Percentiles rank a stretch among this genome's conserved stretches.
These are phyloP conservation scores for Nibea albiflora DNA, from an alignment of 2,113 vertebrate species.

Conservation along the genomic window DNA sequence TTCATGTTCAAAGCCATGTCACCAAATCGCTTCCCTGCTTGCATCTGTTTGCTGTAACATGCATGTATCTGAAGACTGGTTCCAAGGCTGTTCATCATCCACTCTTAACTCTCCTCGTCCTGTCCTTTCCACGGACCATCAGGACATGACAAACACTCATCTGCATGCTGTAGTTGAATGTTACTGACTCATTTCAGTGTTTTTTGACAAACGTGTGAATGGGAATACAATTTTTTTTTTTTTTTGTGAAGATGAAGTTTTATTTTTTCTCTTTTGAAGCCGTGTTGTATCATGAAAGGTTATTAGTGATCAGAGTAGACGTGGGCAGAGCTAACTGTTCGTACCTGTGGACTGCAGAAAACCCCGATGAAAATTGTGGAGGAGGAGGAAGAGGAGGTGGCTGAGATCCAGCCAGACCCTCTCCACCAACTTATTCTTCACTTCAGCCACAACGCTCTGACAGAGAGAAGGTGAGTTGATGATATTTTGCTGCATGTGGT, in stretches of 20 bases:
- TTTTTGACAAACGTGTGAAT: slow-evolving; percentile 47
- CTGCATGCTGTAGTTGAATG: slow-evolving; percentile 67
- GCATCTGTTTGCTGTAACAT: slow-evolving; percentile 66
- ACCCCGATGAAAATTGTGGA: slow-evolving; percentile 89
- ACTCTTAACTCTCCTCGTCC: slow-evolving; percentile 47
- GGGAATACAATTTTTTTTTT: neutral
- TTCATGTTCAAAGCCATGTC: slow-evolving; percentile 60
- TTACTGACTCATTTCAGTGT: slow-evolving; percentile 45
- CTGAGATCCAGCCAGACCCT: slow-evolving; percentile 91
- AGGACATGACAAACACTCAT: slow-evolving; percentile 39
- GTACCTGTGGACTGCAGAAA: slow-evolving; percentile 85
- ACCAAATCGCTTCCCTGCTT: slow-evolving; percentile 64
- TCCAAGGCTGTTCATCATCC: slow-evolving; percentile 47
- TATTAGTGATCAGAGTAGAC: neutral
- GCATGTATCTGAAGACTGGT: slow-evolving; percentile 67
- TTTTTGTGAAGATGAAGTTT: slow-evolving; percentile 3
- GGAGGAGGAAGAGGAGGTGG: slow-evolving; percentile 93
- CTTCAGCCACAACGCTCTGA: slow-evolving; percentile 96
- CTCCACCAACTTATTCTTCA: slow-evolving; percentile 98
- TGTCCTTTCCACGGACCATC: slow-evolving; percentile 57
- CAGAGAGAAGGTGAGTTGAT: slow-evolving; percentile 90
- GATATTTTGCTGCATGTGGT: no score
- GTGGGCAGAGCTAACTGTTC: slow-evolving; percentile 44
- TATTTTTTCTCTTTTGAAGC: neutral
- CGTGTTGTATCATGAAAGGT: neutral